These are phyloP conservation scores for Euplexia lucipara DNA, from an alignment of 2,888 invertebrate species.

Conservation along the genomic window DNA sequence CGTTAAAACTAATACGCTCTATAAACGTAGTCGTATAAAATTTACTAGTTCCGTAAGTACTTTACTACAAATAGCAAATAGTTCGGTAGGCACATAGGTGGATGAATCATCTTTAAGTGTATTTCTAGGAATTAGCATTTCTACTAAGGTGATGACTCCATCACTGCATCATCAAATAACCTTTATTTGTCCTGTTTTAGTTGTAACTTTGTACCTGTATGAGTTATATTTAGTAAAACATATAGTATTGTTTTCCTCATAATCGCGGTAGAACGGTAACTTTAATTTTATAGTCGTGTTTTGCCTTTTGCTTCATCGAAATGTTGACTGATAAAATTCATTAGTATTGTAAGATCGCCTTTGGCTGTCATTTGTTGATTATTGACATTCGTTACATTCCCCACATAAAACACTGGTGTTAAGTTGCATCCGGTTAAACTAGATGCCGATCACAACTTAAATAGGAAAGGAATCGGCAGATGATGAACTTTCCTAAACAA, in stretches of 20 bases:
- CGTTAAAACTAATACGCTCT: slow-evolving; percentile 39
- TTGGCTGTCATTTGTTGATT: no score
- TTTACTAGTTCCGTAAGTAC: slow-evolving; percentile 20
- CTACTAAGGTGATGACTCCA: slow-evolving; percentile 18
- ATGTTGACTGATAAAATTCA: neutral
- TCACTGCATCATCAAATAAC: neutral
- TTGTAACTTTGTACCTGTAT: neutral
- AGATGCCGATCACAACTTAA: no score
- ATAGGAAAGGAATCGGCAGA: no score
- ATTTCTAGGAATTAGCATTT: slow-evolving; percentile 24
- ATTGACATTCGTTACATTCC: no score
- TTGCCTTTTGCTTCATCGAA: neutral
- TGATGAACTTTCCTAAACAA: no score
- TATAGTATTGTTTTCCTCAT: slow-evolving; percentile 12
- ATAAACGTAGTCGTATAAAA: slow-evolving; percentile 17
- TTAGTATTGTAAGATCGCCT: no score
- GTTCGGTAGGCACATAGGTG: neutral
- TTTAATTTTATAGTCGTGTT: no score
- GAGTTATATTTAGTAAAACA: neutral
- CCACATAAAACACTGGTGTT: no score
- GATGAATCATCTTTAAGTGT: slow-evolving; percentile 32
- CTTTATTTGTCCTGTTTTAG: slow-evolving; percentile 7
- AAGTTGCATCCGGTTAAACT: no score
- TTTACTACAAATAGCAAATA: slow-evolving; percentile 28
- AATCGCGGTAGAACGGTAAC: neutral